phyloP scores from a whole-genome alignment of 2,888 invertebrate species.

The Cancer borealis region DNA sequence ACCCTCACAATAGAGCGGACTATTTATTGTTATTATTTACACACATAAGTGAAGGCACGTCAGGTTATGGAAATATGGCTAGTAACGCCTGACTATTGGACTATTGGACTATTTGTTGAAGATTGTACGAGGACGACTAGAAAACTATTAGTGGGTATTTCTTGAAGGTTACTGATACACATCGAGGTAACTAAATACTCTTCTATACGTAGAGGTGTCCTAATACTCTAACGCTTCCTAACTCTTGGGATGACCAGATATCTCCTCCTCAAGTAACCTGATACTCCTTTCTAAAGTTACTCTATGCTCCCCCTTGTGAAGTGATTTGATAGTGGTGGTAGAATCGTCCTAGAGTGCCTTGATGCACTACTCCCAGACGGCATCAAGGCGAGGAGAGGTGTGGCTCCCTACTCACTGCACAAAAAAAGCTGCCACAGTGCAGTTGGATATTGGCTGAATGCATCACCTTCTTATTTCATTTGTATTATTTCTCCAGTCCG shows the following conservation, averaged over 20 bases:
- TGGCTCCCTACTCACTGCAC: neutral
- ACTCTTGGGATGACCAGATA: neutral
- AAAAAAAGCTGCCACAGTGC: neutral
- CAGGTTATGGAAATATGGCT: neutral
- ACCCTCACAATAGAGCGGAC: neutral
- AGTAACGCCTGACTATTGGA: neutral
- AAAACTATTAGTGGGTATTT: neutral
- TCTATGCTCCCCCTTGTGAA: neutral
- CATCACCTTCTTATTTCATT: conserved; percentile 1
- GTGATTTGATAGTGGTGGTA: neutral
- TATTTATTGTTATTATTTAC: conserved; percentile 4
- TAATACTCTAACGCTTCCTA: neutral
- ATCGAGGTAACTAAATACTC: neutral
- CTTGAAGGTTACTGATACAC: neutral
- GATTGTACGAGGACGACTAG: neutral
- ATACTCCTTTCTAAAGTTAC: neutral
- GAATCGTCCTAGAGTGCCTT: neutral
- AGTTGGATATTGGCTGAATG: neutral
- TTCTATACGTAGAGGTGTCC: neutral
- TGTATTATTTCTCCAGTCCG: neutral
- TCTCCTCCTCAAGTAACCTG: neutral
- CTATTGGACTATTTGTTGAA: neutral
- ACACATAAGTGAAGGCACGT: neutral
- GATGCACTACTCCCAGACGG: neutral
- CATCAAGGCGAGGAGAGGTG: neutral